Base-by-base conservation (phyloP, 2,888 invertebrate genomes). In the Drosophila recens region DNA sequence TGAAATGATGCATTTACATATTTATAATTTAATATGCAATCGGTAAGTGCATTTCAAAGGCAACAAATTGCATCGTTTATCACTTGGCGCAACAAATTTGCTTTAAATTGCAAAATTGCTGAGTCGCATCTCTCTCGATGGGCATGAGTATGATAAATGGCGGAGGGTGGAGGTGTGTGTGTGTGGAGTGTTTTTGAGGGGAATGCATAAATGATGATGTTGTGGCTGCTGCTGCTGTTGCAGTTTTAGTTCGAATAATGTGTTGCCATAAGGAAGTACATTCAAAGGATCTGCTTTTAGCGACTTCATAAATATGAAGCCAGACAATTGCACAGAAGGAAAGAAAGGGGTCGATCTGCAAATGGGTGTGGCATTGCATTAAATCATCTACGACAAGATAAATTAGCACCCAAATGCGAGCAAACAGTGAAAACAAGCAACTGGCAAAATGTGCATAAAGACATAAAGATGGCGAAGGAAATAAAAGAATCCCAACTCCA, bases 351-450 rank as follows among this genome's bases (percentile, higher is more conserved):
- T n/a, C 40, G 40, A 17, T 49, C 51, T 45, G 66, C 43, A 63
- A 62, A 56, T 53, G 79, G 64, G 71, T 54, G 52, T 58, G 71
- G 56, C 49, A 23, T n/a, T 34, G 57, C 66, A 67, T 78, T 84
- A 80, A 82, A 83, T 88, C 86, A 82, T 79, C 72, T 66, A 71
- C 72, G 83, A 85, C 80, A 85, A 74, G 80, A 88, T 79, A 86
- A 84, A 84, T 84, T 80, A 88, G 82, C 65, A 68, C 56, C 52
- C 67, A 67, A 56, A 52, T 54, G 57, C 56, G n/a, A 61, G 36
- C 23, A 57, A 45, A 56, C 49, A 67, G 56, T 49, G 63, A 61
- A 57, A 61, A 53, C 36, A 38, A 49, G 42, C 43, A 65, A 27
- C 72, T 58, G 63, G 48, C 48, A 46, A 8, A 73, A 67, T 64